Conservation (phyloP, 2,113 vertebrate genomes). For the Cygnus atratus region DNA sequence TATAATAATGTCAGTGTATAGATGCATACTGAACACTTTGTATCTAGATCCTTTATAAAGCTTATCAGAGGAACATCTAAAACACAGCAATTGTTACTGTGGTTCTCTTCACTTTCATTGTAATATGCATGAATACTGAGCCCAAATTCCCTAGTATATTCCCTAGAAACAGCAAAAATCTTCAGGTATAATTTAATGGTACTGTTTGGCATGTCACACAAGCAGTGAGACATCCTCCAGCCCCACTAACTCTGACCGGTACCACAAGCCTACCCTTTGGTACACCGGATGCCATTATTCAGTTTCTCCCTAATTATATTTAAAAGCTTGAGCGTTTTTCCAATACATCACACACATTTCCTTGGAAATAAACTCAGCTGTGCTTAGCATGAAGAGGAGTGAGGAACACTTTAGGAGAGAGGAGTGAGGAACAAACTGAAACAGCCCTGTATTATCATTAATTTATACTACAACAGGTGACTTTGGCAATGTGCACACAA, state of each 20-base stretch:
- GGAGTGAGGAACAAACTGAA: background rate
- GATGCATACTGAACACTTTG: background rate
- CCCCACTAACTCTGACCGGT: background rate
- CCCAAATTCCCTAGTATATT: background rate
- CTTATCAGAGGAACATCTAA: background rate
- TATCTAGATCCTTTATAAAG: background rate
- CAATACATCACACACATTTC: background rate
- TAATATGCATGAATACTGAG: background rate
- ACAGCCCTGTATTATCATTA: background rate
- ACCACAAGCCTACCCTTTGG: background rate
- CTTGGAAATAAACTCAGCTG: background rate
- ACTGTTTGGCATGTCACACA: background rate
- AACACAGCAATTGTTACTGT: background rate
- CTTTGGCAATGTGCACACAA: background rate
- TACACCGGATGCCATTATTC: background rate
- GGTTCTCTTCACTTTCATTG: background rate
- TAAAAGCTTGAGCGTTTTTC: background rate
- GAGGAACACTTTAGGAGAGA: background rate
- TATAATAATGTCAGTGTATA: background rate
- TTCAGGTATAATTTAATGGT: background rate
- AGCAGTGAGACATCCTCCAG: background rate
- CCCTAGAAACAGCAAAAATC: background rate
- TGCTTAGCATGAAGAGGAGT: background rate
- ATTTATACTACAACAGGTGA: background rate
- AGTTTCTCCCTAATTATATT: background rate